Evolutionary conservation across 1,140 invertebrate species (phyloP), one percentile per base, ranked within the genome.

Genomic region (Wasmannia auropunctata): DNA sequence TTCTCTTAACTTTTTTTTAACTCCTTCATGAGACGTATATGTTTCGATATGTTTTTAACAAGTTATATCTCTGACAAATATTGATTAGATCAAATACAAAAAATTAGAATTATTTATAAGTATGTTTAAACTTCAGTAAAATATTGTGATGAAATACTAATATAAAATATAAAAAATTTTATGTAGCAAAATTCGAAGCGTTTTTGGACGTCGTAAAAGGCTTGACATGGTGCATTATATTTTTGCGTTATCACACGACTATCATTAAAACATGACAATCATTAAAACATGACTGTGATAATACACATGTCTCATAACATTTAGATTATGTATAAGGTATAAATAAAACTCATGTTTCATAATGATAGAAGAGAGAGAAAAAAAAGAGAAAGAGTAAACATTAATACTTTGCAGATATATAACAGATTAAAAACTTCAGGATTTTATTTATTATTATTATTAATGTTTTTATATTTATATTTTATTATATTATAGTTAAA

Each of bases 91-190:
- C 16, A 62, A 62, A 34, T 8, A n/a, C 7, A n/a, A n/a, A n/a
- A n/a, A n/a, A n/a, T n/a, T n/a, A 62, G 40, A 34, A 2, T 62
- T 14, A n/a, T 63, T 63, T 37, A 37, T 19, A 63, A 16, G n/a
- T 37, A 34, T 10, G 19, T 6, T 62, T 31, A 62, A 62, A 62
- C 28, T 63, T 58, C 11, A 58, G 28, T 16, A 63, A 34, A 37
- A 37, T 8, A n/a, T 58, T 58, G 25, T 60, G 5, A 28, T 28
- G n/a, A 28, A 60, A 14, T 25, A 31, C 11, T 60, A 63, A 10
- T 63, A 34, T 63, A n/a, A 63, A 37, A 63, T 37, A n/a, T 22
- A 63, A 37, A 37, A 60, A 63, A 63, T 22, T 62, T n/a, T 62
- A 22, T 22, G 3, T 11, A 56, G 10, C 22, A 56, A 11, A 11